These are phyloP conservation scores for Phyto melanocephala DNA, from an alignment of 2,888 invertebrate genomes.

Conservation along the genomic window DNA sequence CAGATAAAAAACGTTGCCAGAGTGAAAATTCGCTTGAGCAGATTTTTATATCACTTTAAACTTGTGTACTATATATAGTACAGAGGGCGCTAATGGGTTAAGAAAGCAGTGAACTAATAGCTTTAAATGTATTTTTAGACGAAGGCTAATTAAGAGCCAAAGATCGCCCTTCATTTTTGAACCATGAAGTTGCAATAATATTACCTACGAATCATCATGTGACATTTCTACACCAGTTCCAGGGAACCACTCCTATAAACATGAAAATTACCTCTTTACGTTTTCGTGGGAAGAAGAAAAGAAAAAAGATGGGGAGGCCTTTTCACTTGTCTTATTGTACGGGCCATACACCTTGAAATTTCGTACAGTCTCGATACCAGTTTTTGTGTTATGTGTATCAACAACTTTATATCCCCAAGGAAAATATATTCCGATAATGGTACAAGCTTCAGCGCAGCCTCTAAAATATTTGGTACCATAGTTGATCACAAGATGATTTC, in stretches of 20 bases:
- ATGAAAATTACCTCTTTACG: slow-evolving; percentile 34
- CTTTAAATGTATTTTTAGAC: slow-evolving; percentile 54
- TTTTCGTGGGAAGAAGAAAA: slow-evolving; percentile 49
- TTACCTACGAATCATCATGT: slow-evolving; percentile 31
- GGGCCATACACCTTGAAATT: slow-evolving; percentile 61
- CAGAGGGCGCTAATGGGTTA: too few relatives aligned
- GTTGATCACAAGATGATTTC: background rate
- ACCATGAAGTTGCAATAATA: slow-evolving; percentile 40
- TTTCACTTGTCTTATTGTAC: slow-evolving; percentile 64
- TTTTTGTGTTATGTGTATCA: too few relatives aligned
- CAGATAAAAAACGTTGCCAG: too few relatives aligned
- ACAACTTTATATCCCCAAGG: slow-evolving; percentile 16
- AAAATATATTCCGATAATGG: slow-evolving; percentile 42
- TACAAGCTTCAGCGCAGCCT: slow-evolving; percentile 20
- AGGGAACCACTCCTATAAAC: slow-evolving; percentile 11
- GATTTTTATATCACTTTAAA: too few relatives aligned
- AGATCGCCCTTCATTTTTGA: slow-evolving; percentile 40
- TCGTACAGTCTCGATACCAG: slow-evolving; percentile 50
- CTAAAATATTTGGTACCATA: slow-evolving; percentile 7
- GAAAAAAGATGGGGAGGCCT: slow-evolving; percentile 65
- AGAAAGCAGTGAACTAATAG: slow-evolving; percentile 47
- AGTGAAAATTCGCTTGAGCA: too few relatives aligned
- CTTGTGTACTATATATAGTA: too few relatives aligned
- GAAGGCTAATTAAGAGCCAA: slow-evolving; percentile 44
- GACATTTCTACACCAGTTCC: slow-evolving; percentile 42